Conservation (phyloP, 1,140 invertebrate genomes). For the Meteorus sp. region DNA sequence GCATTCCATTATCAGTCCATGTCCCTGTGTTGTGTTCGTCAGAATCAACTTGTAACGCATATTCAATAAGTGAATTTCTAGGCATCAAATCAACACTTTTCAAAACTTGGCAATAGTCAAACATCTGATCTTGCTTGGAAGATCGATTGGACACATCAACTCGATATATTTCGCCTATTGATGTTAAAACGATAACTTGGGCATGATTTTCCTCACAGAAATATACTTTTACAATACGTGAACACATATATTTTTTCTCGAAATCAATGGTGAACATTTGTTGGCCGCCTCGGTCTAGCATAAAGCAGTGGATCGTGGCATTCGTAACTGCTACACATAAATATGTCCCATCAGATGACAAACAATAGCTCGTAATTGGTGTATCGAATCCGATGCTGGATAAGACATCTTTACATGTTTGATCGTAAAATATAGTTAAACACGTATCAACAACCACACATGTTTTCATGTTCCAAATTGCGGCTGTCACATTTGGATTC, state of each 20-base stretch:
- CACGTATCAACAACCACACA: conserved; percentile 47
- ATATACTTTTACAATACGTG: conserved; percentile 31
- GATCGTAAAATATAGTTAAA: conserved; percentile 47
- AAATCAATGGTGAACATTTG: conserved; percentile 39
- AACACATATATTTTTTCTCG: conserved; percentile 6
- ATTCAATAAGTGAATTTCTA: too few relatives aligned
- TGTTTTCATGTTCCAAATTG: conserved; percentile 40
- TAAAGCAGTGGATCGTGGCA: conserved; percentile 40
- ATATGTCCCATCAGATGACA: conserved; percentile 39
- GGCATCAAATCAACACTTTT: too few relatives aligned
- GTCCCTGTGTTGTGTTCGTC: too few relatives aligned
- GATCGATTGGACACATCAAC: neutral
- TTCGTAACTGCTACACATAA: conserved; percentile 37
- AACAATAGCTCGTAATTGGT: conserved; percentile 36
- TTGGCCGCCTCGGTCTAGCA: conserved; percentile 34
- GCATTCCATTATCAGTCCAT: conserved; percentile 22
- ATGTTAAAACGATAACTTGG: conserved; percentile 29
- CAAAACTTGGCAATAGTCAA: neutral
- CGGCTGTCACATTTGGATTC: conserved; percentile 31
- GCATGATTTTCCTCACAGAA: conserved; percentile 26
- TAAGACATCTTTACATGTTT: conserved; percentile 39
- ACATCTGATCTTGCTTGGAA: conserved; percentile 1
- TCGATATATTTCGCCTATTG: conserved; percentile 35
- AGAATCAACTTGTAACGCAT: too few relatives aligned
- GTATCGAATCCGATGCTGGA: conserved; percentile 40